phyloP scores from a whole-genome alignment of 2,888 invertebrate genomes.

The Tiliacea aurago region DNA sequence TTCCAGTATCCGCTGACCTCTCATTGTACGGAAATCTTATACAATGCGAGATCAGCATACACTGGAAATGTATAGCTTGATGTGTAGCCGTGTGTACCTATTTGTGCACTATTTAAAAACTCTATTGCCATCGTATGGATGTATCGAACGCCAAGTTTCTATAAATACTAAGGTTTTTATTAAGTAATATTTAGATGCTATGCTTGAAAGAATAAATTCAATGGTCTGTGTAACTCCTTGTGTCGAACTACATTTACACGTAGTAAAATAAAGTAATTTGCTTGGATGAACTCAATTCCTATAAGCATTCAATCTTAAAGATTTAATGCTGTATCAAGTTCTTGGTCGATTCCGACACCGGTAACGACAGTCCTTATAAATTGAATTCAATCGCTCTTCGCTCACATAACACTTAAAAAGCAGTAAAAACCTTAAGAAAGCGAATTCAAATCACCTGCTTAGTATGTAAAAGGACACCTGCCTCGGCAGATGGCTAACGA shows the following conservation, averaged over 20 bases:
- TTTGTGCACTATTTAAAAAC: not conserved
- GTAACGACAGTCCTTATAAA: constrained; percentile 52
- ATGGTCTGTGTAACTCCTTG: no score
- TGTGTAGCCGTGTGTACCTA: no score
- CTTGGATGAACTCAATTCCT: not conserved
- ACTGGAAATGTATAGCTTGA: no score
- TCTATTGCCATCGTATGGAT: not conserved
- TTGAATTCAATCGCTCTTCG: constrained; percentile 52
- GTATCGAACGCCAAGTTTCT: not conserved
- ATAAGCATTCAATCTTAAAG: constrained; percentile 24
- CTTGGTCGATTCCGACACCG: constrained; percentile 29
- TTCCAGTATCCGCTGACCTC: no score
- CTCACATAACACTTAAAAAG: constrained; percentile 60
- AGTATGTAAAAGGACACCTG: constrained; percentile 88
- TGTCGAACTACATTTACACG: not conserved
- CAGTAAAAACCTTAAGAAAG: constrained; percentile 70
- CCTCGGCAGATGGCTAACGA: constrained; percentile 84
- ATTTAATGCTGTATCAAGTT: constrained; percentile 11
- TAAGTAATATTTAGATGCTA: not conserved
- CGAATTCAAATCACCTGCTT: constrained; percentile 88
- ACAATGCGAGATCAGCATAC: no score
- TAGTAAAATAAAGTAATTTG: constrained; percentile 10
- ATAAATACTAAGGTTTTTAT: not conserved
- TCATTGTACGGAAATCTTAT: no score
- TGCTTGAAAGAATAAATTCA: not conserved